Evolutionary conservation across 1,140 invertebrate genomes (phyloP).

Genomic region (Pseudoatta argentina): DNA sequence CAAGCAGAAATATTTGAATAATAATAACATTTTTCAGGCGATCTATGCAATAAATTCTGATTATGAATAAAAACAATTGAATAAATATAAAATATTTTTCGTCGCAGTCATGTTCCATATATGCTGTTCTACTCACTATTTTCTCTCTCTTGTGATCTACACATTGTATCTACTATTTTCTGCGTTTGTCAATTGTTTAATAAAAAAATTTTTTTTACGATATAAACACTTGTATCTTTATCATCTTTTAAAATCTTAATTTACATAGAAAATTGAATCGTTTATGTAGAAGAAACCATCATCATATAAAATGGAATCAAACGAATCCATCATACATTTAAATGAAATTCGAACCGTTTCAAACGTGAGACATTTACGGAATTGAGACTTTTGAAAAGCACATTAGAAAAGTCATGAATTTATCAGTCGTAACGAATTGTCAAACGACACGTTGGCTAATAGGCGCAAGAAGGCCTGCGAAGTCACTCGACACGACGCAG

Average conservation of each 20-base stretch:
- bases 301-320: neutral
- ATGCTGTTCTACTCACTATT: too few species aligned
- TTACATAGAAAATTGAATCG: neutral
- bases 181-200: neutral
- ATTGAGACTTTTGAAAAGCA: neutral
- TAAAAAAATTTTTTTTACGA: neutral
- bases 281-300: neutral
- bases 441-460: constrained; percentile 23
- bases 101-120: neutral
- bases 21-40: neutral
- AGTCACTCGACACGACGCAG: neutral
- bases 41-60: neutral
- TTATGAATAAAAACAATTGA: neutral
- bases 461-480: neutral
- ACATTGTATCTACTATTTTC: neutral
- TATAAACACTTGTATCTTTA: neutral
- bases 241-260: neutral
- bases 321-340: neutral
- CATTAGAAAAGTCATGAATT: constrained; percentile 33
- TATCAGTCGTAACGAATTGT: constrained; percentile 18
- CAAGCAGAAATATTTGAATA: neutral
- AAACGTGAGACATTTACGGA: neutral
- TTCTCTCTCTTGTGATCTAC: too few species aligned
- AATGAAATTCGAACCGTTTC: neutral
- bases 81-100: neutral